Conservation (phyloP, 2,797 vertebrate genomes). For the Aselliscus stoliczkanus region DNA sequence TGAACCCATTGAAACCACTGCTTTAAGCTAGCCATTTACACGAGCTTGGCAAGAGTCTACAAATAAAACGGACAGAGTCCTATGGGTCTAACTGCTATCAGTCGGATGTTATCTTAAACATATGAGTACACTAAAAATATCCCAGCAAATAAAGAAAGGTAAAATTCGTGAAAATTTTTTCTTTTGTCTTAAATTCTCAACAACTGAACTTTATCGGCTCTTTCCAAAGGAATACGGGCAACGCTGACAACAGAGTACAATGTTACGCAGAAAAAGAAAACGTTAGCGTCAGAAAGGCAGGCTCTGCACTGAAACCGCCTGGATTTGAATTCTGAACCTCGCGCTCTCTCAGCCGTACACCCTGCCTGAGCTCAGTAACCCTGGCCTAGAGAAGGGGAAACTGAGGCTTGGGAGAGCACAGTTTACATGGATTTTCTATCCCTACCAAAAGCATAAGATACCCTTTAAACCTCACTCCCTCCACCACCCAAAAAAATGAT, state of each 20-base stretch:
- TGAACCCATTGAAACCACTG: background rate
- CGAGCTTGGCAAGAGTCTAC: background rate
- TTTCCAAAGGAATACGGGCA: background rate
- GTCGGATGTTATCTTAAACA: background rate
- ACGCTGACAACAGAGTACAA: background rate
- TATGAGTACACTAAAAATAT: background rate
- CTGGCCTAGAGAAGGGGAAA: background rate
- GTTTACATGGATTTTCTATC: background rate
- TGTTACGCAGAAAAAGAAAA: background rate
- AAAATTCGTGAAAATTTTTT: background rate
- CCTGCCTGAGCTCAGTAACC: background rate
- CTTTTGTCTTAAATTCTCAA: background rate
- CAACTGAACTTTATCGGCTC: background rate
- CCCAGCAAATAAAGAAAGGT: background rate
- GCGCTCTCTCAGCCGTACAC: background rate
- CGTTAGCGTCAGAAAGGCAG: background rate
- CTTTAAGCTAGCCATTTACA: background rate
- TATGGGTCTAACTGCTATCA: background rate
- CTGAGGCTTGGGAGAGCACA: background rate
- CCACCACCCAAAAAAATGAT: background rate
- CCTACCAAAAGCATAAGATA: background rate
- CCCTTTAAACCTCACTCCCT: background rate
- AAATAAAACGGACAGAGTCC: background rate
- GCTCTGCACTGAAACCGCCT: background rate
- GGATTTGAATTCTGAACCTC: background rate